Conservation (phyloP, 1,140 invertebrate species). For the Eurosta solidaginis region DNA sequence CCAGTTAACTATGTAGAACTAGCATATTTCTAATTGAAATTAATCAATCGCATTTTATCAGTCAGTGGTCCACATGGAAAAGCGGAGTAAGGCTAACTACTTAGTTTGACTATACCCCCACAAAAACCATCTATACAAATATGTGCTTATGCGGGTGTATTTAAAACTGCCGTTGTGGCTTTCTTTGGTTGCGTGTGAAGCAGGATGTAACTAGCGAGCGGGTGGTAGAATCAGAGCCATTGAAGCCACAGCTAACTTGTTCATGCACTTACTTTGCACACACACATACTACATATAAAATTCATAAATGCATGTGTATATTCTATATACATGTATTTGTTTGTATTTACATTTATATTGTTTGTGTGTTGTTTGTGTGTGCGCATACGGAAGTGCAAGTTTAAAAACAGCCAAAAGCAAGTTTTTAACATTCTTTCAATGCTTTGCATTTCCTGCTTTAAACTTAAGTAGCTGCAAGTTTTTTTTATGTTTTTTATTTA, state of each 20-base stretch:
- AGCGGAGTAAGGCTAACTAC: too few relatives aligned
- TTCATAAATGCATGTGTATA: too few relatives aligned
- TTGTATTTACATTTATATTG: neutral
- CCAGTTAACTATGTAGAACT: too few relatives aligned
- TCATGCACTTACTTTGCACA: neutral
- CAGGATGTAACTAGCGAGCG: neutral
- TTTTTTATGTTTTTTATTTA: neutral
- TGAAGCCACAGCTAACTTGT: neutral
- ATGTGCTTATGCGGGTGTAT: neutral
- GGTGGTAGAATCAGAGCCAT: neutral
- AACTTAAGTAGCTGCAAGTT: neutral
- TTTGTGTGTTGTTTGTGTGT: neutral
- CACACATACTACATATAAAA: too few relatives aligned
- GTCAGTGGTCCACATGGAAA: too few relatives aligned
- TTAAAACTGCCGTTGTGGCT: neutral
- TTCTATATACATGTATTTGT: neutral
- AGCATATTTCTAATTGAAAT: too few relatives aligned
- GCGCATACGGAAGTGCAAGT: neutral
- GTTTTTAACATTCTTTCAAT: slow-evolving; percentile 22
- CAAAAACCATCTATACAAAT: too few relatives aligned
- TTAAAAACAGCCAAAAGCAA: slow-evolving; percentile 24
- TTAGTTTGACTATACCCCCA: too few relatives aligned
- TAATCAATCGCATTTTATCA: too few relatives aligned
- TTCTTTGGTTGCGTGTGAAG: neutral
- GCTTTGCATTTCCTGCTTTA: slow-evolving; percentile 14